These are phyloP conservation scores for Physeter macrocephalus DNA, from an alignment of 2,113 vertebrate species.

Conservation along the genomic window DNA sequence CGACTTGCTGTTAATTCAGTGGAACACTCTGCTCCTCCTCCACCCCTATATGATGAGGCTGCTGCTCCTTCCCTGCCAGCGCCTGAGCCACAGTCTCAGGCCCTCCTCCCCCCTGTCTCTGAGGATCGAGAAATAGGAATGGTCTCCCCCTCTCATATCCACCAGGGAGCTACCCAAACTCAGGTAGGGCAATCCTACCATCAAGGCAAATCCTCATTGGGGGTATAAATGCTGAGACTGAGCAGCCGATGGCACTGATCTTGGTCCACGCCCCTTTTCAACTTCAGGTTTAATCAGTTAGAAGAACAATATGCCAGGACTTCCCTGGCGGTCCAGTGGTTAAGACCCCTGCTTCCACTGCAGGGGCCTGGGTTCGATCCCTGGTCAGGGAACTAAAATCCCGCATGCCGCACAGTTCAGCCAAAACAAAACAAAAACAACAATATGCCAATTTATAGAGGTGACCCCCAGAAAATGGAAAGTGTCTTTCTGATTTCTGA, in stretches of 20 bases:
- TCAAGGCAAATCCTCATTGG: background rate
- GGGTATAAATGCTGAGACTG: background rate
- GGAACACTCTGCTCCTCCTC: background rate
- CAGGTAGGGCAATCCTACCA: background rate
- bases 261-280: background rate
- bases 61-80: background rate
- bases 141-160: background rate
- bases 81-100: background rate
- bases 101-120: background rate
- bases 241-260: background rate
- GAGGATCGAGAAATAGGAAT: background rate
- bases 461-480: background rate
- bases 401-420: background rate
- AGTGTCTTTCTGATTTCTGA: background rate
- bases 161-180: background rate
- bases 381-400: background rate
- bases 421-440: background rate
- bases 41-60: background rate
- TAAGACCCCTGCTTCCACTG: background rate
- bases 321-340: background rate
- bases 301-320: background rate
- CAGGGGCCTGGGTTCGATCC: background rate
- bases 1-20: background rate
- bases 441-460: background rate
- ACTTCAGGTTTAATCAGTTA: background rate